These are phyloP conservation scores for Morelia viridis DNA, from an alignment of 2,797 vertebrate genomes.

Conservation along the genomic window DNA sequence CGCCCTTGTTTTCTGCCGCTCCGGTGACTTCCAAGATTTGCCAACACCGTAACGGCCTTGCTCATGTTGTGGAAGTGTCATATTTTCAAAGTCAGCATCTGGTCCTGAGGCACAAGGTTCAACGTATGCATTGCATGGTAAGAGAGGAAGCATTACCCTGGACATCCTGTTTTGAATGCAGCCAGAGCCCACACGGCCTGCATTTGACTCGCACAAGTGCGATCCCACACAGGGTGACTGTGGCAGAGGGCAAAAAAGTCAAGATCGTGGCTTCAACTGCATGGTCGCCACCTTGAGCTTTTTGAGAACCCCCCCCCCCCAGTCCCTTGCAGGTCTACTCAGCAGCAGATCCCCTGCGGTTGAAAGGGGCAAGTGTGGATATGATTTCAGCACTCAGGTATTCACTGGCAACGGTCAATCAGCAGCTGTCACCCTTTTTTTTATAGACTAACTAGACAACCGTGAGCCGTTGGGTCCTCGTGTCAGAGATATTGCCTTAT, in stretches of 20 bases:
- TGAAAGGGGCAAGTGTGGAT: not conserved
- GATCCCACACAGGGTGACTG: not conserved
- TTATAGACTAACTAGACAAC: too few species aligned
- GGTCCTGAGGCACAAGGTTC: not conserved
- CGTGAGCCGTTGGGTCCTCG: too few species aligned
- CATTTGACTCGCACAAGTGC: not conserved
- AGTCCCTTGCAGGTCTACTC: not conserved
- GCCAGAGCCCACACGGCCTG: not conserved
- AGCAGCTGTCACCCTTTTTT: not conserved
- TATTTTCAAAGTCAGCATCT: not conserved
- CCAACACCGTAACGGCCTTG: not conserved
- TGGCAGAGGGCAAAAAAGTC: not conserved
- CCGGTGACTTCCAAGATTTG: not conserved
- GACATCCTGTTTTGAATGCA: not conserved
- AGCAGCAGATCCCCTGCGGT: not conserved
- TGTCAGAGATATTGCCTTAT: too few species aligned
- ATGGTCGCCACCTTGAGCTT: too few species aligned
- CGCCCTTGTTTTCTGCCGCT: not conserved
- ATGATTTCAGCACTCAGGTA: not conserved
- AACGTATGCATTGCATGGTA: fast-evolving
- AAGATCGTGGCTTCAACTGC: not conserved
- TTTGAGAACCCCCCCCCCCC: too few species aligned
- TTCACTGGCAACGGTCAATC: not conserved
- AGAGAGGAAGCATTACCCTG: not conserved
- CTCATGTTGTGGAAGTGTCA: not conserved